These are phyloP conservation scores for Conus ventricosus DNA, from an alignment of 1,140 invertebrate genomes.

Conservation along the genomic window DNA sequence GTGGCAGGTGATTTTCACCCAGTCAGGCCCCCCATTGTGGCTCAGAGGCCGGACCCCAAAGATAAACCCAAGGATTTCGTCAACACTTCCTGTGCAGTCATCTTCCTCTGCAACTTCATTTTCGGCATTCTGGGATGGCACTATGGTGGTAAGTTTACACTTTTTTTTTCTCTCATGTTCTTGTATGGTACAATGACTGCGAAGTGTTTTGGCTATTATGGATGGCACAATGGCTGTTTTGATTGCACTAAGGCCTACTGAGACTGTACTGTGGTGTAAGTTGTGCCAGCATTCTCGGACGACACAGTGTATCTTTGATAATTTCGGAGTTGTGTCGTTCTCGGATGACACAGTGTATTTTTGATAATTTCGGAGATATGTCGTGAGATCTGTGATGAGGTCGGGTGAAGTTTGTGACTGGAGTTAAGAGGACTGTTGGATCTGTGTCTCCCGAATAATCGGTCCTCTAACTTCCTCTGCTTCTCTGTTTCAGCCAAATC, in stretches of 20 bases:
- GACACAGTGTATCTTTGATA: no score
- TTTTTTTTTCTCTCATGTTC: constrained; percentile 8
- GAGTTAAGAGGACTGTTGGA: no score
- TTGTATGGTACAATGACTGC: background rate
- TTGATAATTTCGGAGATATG: no score
- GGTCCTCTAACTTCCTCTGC: no score
- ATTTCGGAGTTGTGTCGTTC: no score
- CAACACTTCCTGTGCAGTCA: constrained; percentile 59
- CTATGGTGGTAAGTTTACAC: constrained; percentile 51
- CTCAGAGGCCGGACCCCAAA: constrained; percentile 55
- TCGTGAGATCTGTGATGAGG: no score
- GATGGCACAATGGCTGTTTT: background rate
- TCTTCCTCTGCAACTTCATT: constrained; percentile 61
- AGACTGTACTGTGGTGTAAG: background rate
- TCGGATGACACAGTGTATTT: no score
- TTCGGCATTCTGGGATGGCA: constrained; percentile 59
- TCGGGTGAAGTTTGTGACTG: no score
- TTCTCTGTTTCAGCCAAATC: constrained; percentile 60
- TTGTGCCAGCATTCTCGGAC: no score
- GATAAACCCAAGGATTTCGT: constrained; percentile 65
- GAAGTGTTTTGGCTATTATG: background rate
- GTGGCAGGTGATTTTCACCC: constrained; percentile 37
- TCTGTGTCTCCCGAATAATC: no score
- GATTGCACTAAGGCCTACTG: background rate
- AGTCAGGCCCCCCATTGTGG: constrained; percentile 48